Conservation (phyloP, 2,113 vertebrate genomes). For the Emydura subglobosa region DNA sequence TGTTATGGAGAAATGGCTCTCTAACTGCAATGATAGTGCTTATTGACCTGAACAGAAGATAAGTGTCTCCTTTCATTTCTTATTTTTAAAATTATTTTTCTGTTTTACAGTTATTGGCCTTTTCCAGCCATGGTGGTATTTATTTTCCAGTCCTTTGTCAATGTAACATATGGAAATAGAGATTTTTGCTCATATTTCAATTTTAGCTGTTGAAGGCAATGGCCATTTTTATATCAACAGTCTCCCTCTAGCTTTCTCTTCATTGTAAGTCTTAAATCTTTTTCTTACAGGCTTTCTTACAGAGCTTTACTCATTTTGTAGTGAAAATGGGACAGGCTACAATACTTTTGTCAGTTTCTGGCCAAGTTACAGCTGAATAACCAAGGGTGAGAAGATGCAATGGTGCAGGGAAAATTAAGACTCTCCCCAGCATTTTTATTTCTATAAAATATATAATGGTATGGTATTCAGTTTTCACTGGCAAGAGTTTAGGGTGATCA, state of each 20-base stretch:
- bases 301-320: neutral
- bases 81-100: slow-evolving; percentile 19
- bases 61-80: slow-evolving; percentile 30
- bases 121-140: neutral
- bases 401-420: neutral
- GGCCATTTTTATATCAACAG: neutral
- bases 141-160: slow-evolving; percentile 16
- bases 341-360: neutral
- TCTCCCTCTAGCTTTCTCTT: neutral
- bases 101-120: neutral
- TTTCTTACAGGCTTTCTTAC: neutral
- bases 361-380: neutral
- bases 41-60: slow-evolving; percentile 50
- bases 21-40: slow-evolving; percentile 43
- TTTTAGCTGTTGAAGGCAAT: slow-evolving; percentile 13
- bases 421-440: neutral
- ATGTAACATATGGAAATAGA: slow-evolving; percentile 37
- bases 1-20: slow-evolving; percentile 36
- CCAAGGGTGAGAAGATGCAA: neutral
- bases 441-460: neutral
- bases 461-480: neutral
- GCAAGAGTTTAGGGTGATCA: neutral
- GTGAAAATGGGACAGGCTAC: neutral
- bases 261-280: neutral
- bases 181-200: slow-evolving; percentile 18